A percentile compares a stretch with the other conserved stretches of the same genome.
phyloP scores from a whole-genome alignment of 23 tunicate genomes.

The Aplidium turbinatum region DNA sequence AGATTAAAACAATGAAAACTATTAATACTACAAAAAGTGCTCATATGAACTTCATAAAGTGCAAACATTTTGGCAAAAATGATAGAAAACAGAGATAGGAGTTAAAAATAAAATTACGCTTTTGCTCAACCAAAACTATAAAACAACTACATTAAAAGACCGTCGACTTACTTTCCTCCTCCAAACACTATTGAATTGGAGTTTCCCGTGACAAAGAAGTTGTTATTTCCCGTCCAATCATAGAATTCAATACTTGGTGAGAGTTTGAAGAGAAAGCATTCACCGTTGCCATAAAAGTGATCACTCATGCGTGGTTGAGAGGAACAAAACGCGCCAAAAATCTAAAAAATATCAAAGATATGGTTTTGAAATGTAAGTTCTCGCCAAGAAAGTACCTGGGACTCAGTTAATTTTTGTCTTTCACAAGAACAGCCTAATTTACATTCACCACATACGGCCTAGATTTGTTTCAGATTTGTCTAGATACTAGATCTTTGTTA shows the following conservation, averaged over 20 bases:
- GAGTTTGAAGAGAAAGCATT: constrained; percentile 68
- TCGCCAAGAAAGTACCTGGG: neutral
- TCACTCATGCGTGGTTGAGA: constrained; percentile 70
- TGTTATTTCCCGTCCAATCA: constrained; percentile 84
- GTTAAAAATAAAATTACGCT: neutral
- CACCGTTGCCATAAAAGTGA: constrained; percentile 87
- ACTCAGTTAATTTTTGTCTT: neutral
- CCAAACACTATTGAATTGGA: constrained; percentile 65
- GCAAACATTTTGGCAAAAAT: neutral
- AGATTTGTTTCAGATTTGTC: neutral
- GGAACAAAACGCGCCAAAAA: constrained; percentile 83
- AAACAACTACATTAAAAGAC: neutral
- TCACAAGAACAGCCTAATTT: neutral
- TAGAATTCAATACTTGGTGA: constrained; percentile 58
- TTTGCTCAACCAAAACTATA: neutral
- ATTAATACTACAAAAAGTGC: too few species aligned
- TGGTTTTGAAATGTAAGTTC: neutral
- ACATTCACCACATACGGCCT: neutral
- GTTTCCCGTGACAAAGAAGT: constrained; percentile 76
- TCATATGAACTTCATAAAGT: too few species aligned
- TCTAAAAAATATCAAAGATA: constrained; percentile 29
- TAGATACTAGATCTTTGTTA: neutral
- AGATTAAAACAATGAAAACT: too few species aligned
- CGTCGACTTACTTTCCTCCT: constrained; percentile 77
- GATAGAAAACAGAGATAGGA: neutral